These are phyloP conservation scores for Cherax destructor DNA, from an alignment of 1,140 invertebrate genomes.

Conservation along the genomic window DNA sequence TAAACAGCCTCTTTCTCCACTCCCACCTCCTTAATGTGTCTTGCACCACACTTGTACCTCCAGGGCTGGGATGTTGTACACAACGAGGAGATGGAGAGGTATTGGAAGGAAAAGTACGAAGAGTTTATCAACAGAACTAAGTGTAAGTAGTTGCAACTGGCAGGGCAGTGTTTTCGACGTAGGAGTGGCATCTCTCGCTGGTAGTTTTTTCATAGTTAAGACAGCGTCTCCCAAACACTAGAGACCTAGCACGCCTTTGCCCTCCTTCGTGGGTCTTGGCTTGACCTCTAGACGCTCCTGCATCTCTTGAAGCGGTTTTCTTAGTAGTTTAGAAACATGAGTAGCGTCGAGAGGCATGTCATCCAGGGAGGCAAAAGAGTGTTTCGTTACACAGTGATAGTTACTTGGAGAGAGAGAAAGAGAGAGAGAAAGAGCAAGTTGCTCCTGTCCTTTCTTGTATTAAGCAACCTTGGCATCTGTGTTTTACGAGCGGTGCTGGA, in stretches of 20 bases:
- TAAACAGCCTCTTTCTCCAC: background rate
- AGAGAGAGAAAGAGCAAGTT: background rate
- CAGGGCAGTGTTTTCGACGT: constrained; percentile 19
- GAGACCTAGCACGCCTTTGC: background rate
- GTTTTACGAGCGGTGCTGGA: background rate
- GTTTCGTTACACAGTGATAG: too few relatives aligned
- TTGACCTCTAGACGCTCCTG: background rate
- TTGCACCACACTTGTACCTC: constrained; percentile 74
- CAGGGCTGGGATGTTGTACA: constrained; percentile 88
- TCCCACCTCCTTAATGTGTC: constrained; percentile 17
- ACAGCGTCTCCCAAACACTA: background rate
- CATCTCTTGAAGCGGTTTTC: background rate
- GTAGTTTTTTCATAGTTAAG: background rate
- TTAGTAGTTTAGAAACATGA: background rate
- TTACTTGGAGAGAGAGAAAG: too few relatives aligned
- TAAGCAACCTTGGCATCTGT: background rate
- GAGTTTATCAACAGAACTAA: constrained; percentile 88
- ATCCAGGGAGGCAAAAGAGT: background rate
- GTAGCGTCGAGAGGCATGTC: background rate
- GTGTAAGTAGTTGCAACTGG: constrained; percentile 53
- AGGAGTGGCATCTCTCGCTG: background rate
- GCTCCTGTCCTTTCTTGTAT: background rate
- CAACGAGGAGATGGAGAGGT: constrained; percentile 89
- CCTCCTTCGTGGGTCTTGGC: background rate
- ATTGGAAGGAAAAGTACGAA: constrained; percentile 89